Percentiles rank a stretch among this genome's conserved stretches.
Evolutionary conservation across 2,113 vertebrate genomes (phyloP).

Genomic region (Alces alces): DNA sequence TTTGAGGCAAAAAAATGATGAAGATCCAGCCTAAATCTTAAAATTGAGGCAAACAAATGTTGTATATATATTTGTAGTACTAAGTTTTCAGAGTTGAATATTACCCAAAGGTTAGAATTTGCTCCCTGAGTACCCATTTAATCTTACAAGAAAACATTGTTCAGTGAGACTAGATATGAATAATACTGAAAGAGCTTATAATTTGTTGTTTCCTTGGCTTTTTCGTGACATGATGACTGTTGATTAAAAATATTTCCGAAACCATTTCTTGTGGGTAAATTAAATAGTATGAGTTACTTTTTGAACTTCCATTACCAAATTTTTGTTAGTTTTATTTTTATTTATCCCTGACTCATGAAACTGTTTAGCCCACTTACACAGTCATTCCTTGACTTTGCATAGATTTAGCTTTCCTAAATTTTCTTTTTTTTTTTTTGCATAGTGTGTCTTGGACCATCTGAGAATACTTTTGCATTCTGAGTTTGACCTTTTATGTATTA

Average conservation of each 20-base stretch:
- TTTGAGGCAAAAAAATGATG: background rate
- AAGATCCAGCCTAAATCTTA: background rate
- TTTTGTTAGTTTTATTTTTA: background rate
- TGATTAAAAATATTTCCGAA: background rate
- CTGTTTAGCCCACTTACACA: background rate
- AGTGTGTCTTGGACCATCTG: background rate
- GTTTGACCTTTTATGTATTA: background rate
- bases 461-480: background rate
- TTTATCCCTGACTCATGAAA: background rate
- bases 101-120: conserved; percentile 32
- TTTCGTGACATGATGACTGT: background rate
- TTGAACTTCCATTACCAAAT: background rate
- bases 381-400: background rate
- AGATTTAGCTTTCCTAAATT: background rate
- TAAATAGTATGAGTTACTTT: conserved; percentile 12
- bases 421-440: background rate
- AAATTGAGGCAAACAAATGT: background rate
- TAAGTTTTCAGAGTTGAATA: background rate
- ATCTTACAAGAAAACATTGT: background rate
- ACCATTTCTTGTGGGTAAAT: background rate
- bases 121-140: background rate
- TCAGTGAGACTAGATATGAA: background rate
- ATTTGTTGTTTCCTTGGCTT: background rate
- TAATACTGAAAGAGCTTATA: background rate
- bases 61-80: background rate